These are phyloP conservation scores for Phoeniculus purpureus DNA, from an alignment of 2,797 vertebrate genomes.

Conservation along the genomic window DNA sequence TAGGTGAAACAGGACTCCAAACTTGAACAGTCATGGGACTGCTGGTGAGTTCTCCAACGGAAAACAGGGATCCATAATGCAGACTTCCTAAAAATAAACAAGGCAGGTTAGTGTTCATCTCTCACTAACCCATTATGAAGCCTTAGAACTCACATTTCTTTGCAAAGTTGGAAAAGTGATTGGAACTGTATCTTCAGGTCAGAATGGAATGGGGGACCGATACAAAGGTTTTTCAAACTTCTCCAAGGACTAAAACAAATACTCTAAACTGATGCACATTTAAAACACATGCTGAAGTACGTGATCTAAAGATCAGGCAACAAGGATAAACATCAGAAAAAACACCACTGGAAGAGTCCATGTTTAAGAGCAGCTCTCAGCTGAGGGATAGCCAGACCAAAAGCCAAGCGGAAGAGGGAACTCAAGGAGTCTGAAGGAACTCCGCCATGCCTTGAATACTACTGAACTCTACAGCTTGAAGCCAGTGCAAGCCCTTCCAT, in stretches of 20 bases:
- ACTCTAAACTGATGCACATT: fast-evolving
- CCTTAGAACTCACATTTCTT: slow-evolving; percentile 21
- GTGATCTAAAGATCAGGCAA: neutral
- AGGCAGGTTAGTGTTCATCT: slow-evolving; percentile 59
- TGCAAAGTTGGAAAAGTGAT: neutral
- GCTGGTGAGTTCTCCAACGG: slow-evolving; percentile 83
- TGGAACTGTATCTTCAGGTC: neutral
- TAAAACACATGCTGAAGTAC: neutral
- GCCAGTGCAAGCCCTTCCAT: neutral
- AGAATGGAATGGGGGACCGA: neutral
- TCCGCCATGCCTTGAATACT: fast-evolving
- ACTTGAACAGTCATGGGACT: slow-evolving; percentile 83
- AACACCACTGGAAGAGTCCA: neutral
- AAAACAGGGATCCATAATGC: slow-evolving; percentile 75
- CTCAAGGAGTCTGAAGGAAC: neutral
- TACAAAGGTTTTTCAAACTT: neutral
- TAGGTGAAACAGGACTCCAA: slow-evolving; percentile 76
- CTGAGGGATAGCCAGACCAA: neutral
- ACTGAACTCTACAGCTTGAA: neutral
- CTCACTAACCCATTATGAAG: neutral
- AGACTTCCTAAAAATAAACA: slow-evolving; percentile 80
- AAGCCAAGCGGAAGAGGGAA: neutral
- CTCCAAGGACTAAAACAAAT: neutral
- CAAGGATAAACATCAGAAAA: neutral
- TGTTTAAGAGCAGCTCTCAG: neutral